A percentile compares a stretch with the other conserved stretches of the same genome.
phyloP scores from a whole-genome alignment of 2,888 invertebrate genomes.

The Lasioglossum oenotherae region DNA sequence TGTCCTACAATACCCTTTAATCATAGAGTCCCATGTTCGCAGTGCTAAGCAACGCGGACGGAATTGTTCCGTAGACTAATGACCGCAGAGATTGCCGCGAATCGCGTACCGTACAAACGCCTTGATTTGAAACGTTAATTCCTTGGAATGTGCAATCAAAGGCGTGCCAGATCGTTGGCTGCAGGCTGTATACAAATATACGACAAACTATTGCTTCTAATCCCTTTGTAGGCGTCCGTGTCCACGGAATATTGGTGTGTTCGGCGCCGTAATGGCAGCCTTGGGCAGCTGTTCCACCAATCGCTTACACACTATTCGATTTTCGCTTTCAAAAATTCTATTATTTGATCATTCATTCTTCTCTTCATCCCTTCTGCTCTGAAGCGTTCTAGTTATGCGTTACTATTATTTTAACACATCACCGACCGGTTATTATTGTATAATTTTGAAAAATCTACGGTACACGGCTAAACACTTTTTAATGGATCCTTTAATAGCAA shows the following conservation, averaged over 20 bases:
- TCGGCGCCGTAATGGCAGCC: not conserved
- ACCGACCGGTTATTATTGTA: too few species aligned
- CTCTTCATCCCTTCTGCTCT: not conserved
- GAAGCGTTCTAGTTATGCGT: not conserved
- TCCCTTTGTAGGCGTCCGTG: not conserved
- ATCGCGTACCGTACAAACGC: constrained; percentile 42
- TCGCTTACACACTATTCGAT: not conserved
- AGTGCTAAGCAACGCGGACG: constrained; percentile 48
- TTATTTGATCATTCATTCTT: not conserved
- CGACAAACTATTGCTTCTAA: constrained; percentile 5
- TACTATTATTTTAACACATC: not conserved
- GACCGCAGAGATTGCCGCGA: constrained; percentile 30
- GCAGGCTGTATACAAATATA: constrained; percentile 8
- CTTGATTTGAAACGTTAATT: constrained; percentile 26
- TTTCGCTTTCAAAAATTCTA: not conserved
- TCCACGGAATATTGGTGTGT: not conserved
- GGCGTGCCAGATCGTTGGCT: constrained; percentile 11
- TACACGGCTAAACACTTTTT: too few species aligned
- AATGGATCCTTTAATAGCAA: too few species aligned
- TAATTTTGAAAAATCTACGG: too few species aligned
- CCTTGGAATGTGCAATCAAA: constrained; percentile 15
- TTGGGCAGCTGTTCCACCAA: not conserved
- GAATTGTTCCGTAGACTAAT: constrained; percentile 45
- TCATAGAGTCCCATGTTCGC: constrained; percentile 53
- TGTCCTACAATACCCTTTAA: constrained; percentile 69